Conservation (phyloP, 2,888 invertebrate species). For the Leptinotarsa tumamoca region DNA sequence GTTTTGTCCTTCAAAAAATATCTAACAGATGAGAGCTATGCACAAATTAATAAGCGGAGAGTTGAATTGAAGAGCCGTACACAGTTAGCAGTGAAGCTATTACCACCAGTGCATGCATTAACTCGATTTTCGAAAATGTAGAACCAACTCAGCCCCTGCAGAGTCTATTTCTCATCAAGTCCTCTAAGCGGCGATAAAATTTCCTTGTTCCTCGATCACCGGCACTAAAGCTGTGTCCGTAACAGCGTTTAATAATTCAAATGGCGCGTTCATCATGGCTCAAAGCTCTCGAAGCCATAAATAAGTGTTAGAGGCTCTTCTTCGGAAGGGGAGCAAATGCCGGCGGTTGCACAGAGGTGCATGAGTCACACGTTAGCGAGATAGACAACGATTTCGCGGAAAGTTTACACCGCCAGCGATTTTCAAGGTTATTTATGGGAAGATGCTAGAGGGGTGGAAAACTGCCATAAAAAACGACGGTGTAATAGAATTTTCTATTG, state of each 20-base stretch:
- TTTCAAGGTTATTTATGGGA: slow-evolving; percentile 22
- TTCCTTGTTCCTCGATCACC: background rate
- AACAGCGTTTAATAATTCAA: slow-evolving; percentile 41
- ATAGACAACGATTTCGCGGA: slow-evolving; percentile 23
- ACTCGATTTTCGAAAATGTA: background rate
- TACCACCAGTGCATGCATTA: background rate
- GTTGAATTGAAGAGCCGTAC: too few species aligned
- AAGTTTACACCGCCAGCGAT: slow-evolving; percentile 21
- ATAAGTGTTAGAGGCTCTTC: slow-evolving; percentile 34
- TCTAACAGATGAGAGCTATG: too few species aligned
- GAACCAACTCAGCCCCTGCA: background rate
- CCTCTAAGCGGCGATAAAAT: slow-evolving; percentile 9
- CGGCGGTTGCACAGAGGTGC: slow-evolving; percentile 24
- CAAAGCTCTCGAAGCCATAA: slow-evolving; percentile 33
- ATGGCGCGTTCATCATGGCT: slow-evolving; percentile 34
- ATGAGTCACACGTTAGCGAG: slow-evolving; percentile 23
- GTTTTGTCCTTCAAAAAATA: too few species aligned
- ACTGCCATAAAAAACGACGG: background rate
- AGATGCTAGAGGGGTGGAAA: slow-evolving; percentile 2
- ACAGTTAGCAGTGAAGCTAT: too few species aligned
- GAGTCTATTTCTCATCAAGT: background rate
- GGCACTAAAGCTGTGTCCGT: slow-evolving; percentile 24
- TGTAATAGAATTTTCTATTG: too few species aligned
- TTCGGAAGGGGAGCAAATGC: slow-evolving; percentile 12
- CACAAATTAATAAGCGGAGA: too few species aligned